These are phyloP conservation scores for Latrodectus hesperus DNA, from an alignment of 2,888 invertebrate species.

Conservation along the genomic window DNA sequence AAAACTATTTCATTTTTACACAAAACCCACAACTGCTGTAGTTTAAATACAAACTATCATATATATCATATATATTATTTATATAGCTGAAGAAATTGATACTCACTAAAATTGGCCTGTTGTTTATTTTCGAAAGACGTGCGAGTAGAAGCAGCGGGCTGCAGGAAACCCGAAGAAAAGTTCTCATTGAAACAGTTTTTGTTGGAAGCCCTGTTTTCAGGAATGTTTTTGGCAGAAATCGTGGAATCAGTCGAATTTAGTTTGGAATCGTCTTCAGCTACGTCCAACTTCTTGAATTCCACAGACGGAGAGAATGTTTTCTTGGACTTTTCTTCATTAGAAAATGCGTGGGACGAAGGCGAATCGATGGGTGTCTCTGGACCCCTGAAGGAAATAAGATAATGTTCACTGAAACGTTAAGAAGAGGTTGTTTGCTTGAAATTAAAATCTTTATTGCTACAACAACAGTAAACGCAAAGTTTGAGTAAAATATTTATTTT, in stretches of 20 bases:
- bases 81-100: neutral
- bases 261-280: constrained; percentile 37
- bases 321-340: constrained; percentile 48
- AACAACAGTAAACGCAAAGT: too few relatives aligned
- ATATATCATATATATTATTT: too few relatives aligned
- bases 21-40: too few relatives aligned
- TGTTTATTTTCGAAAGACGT: neutral
- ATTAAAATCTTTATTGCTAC: too few relatives aligned
- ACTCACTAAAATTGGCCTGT: constrained; percentile 18
- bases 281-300: constrained; percentile 65
- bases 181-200: constrained; percentile 20
- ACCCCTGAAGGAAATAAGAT: neutral
- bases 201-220: constrained; percentile 39
- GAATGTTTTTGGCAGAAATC: constrained; percentile 11
- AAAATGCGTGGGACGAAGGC: neutral
- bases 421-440: too few relatives aligned
- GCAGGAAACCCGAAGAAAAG: neutral
- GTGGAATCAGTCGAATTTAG: constrained; percentile 4
- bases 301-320: constrained; percentile 60
- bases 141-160: constrained; percentile 8
- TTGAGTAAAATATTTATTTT: too few relatives aligned
- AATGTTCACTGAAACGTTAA: neutral
- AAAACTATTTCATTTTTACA: too few relatives aligned
- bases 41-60: too few relatives aligned
- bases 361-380: constrained; percentile 25